Base-by-base conservation (phyloP, 2,888 invertebrate species). In the Sphaerophoria rueppellii region DNA sequence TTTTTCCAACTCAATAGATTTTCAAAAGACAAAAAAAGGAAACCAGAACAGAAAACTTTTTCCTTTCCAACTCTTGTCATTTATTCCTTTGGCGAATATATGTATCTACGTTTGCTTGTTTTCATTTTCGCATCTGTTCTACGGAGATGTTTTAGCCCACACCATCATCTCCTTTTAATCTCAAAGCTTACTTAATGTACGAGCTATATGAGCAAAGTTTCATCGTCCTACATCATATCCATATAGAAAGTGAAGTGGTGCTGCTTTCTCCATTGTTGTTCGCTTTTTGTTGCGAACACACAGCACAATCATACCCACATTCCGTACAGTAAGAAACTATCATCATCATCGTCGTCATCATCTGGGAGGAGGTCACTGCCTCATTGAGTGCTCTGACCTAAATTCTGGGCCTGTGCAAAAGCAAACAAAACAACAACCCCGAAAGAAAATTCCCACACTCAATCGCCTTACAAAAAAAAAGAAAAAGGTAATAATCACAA, bases 191-290 rank as follows among this genome's bases (percentile, higher is more conserved):
- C 46, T 80, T 63, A 80, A 75, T 71, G 57, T 58, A 54, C 54
- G 60, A 61, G 55, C 58, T 60, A 77, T 82, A 73, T 77, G 69
- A 77, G 69, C 69, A 73, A 73, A 77, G 52, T 77, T 82, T 77
- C 24, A 24, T 77, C 43, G 69, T 82, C 69, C 69, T 82, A 43
- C 61, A 69, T 60, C 71, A 61, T 72, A 24, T 24, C 24, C 24
- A 67, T 32, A 55, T 40, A 70, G 37, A 70, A 61, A 61, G 43
- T 77, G 50, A 73, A 82, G 73, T 77, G 65, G 24, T 34, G 50
- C 72, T 79, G 24, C 60, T 65, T 11, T 40, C 35, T 9, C 32
- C 37, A 46, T 61, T 65, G 72, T 78, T 46, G 65, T 35, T 48
- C n/a, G 14, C 46, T 48, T 70, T 24, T 50, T 43, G 58, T 60